Conservation (phyloP, 2,797 vertebrate species). For the Danio aesculapii region DNA sequence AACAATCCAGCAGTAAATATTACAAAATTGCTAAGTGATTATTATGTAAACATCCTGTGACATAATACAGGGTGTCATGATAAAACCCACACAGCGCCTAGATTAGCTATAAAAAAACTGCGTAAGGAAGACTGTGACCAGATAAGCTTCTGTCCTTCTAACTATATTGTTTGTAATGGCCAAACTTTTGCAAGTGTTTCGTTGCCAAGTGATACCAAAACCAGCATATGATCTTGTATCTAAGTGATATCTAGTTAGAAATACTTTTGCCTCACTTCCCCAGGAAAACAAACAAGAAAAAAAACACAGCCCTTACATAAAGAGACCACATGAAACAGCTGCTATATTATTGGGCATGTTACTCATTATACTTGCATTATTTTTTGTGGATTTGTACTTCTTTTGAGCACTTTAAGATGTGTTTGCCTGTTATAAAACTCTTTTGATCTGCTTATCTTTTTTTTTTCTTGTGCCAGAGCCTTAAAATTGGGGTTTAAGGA, state of each 20-base stretch:
- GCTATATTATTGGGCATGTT: constrained; percentile 47
- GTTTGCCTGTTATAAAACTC: constrained; percentile 1
- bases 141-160: constrained; percentile 4
- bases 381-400: neutral
- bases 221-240: constrained; percentile 43
- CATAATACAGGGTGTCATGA: neutral
- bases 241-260: constrained; percentile 32
- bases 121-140: neutral
- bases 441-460: constrained; percentile 37
- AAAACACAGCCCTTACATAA: constrained; percentile 14
- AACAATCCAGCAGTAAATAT: constrained; percentile 7
- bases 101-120: neutral
- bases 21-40: constrained; percentile 4
- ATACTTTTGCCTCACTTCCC: constrained; percentile 55
- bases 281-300: constrained; percentile 46
- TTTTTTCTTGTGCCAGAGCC: constrained; percentile 21
- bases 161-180: constrained; percentile 28
- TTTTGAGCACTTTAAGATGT: neutral
- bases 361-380: neutral
- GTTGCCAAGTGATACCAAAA: constrained; percentile 42
- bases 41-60: constrained; percentile 27
- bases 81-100: neutral
- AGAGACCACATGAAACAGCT: constrained; percentile 26
- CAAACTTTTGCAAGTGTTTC: constrained; percentile 22
- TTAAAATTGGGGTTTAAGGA: constrained; percentile 3